phyloP scores from a whole-genome alignment of 2,113 vertebrate genomes.

The Tychaedon coryphoeus region DNA sequence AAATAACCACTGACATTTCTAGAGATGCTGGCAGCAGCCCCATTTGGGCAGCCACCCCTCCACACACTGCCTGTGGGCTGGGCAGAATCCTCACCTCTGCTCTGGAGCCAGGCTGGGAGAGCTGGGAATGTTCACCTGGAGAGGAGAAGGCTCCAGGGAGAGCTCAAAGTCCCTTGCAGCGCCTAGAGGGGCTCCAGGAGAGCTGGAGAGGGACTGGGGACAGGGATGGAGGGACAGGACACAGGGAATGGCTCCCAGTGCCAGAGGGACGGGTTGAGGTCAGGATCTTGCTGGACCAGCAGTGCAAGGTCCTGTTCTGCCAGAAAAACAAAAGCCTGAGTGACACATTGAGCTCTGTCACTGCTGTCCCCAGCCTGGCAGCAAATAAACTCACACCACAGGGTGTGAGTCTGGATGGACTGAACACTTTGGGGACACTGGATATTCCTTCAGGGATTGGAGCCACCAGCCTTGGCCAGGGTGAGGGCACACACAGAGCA shows the following conservation, averaged over 20 bases:
- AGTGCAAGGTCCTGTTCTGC: not conserved
- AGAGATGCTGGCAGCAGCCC: not conserved
- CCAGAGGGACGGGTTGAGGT: not conserved
- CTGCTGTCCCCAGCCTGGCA: not conserved
- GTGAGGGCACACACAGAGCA: not conserved
- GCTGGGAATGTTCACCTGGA: not conserved
- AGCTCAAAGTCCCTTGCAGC: fast-evolving
- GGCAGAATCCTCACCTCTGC: not conserved
- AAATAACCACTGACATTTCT: not conserved
- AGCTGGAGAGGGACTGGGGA: not conserved
- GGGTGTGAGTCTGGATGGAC: too few relatives aligned
- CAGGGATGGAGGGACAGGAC: not conserved
- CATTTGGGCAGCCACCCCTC: not conserved
- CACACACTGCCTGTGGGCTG: not conserved
- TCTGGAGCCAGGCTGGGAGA: not conserved
- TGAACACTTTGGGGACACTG: not conserved
- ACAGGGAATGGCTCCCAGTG: not conserved
- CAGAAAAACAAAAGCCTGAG: not conserved
- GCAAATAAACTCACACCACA: not conserved
- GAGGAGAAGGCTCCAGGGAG: not conserved
- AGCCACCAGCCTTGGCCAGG: not conserved
- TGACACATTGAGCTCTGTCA: not conserved
- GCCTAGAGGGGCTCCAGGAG: not conserved
- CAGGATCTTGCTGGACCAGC: not conserved
- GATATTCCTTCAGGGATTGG: not conserved